These are phyloP conservation scores for Brachyhypopomus gauderio DNA, from an alignment of 2,113 vertebrate genomes.

Conservation along the genomic window DNA sequence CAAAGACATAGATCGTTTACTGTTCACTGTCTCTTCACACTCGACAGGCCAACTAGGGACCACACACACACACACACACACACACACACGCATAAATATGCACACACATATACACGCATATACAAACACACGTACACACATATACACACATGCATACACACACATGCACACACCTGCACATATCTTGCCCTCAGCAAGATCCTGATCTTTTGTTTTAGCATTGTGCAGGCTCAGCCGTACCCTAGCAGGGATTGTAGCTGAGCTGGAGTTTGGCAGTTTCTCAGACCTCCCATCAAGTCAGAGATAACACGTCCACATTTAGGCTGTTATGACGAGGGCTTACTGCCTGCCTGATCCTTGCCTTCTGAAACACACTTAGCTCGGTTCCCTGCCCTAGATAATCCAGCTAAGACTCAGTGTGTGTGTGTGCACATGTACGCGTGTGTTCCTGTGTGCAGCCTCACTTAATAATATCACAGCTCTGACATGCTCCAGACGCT, in stretches of 20 bases:
- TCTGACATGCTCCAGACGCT: constrained; percentile 39
- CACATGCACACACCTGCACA: constrained; percentile 6
- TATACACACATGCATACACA: background rate
- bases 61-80: constrained; percentile 1
- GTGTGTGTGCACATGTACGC: constrained; percentile 6
- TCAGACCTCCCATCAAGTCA: constrained; percentile 42
- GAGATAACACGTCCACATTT: constrained; percentile 59
- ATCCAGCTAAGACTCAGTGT: constrained; percentile 24
- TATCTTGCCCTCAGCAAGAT: background rate
- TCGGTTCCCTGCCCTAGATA: constrained; percentile 40
- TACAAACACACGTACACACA: background rate
- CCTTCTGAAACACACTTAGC: constrained; percentile 53
- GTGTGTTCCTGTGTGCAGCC: background rate
- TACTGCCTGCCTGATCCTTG: constrained; percentile 44
- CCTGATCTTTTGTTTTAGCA: constrained; percentile 12
- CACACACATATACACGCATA: constrained; percentile 16
- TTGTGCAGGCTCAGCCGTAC: constrained; percentile 35
- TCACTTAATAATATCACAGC: constrained; percentile 41
- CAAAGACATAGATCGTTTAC: constrained; percentile 39
- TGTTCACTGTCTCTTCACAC: constrained; percentile 40
- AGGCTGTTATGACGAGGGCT: constrained; percentile 37
- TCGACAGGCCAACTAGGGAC: constrained; percentile 40
- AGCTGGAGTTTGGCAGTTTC: constrained; percentile 39
- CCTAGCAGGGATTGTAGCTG: constrained; percentile 31
- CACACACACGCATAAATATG: background rate